Base-by-base conservation (phyloP, 1,140 invertebrate species). In the Drosophila pruinosa region DNA sequence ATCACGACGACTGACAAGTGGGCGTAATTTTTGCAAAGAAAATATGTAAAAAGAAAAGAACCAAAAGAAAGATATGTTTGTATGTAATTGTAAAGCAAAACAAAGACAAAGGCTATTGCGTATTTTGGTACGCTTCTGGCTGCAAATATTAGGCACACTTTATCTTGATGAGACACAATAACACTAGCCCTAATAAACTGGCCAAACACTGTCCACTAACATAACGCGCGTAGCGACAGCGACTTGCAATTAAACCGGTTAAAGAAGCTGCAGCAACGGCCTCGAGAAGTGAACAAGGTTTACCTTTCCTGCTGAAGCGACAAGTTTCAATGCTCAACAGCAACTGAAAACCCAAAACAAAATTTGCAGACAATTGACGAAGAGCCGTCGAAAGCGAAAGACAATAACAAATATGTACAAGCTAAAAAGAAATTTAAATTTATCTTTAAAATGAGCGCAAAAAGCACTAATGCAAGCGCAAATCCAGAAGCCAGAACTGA, bases 321-420 rank as follows among this genome's bases (percentile, higher is more conserved):
- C 79, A 63, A 78, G 71, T 58, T 79, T 65, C 80, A 86, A 77
- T 67, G 80, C 71, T 80, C 81, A 63, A 63, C 39, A 43, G 61
- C 81, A 86, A 85, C 81, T 80, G 45, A 80, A 80, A 61, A 61
- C 59, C 48, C 67, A 80, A 59, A 41, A 48, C 58, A 48, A 64
- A 80, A 59, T 63, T 52, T 70, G 53, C 48, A 43, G 48, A 24
- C 38, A 79, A 75, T 50, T 47, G 65, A 65, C 69, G 50, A 65
- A 71, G 72, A 76, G 59, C n/a, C n/a, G n/a, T n/a, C n/a, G n/a
- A 57, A 64, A 74, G 52, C 21, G 24, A 19, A 50, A 50, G 26
- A 50, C 52, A 62, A 62, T 26, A 67, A 38, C 31, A 64, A 56
- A 36, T 45, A 10, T 31, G n/a, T n/a, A 47, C 31, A 75, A 19